A percentile compares a stretch with the other conserved stretches of the same genome.
phyloP scores from a whole-genome alignment of 2,888 invertebrate species.

The Ormyrus nitidulus region DNA sequence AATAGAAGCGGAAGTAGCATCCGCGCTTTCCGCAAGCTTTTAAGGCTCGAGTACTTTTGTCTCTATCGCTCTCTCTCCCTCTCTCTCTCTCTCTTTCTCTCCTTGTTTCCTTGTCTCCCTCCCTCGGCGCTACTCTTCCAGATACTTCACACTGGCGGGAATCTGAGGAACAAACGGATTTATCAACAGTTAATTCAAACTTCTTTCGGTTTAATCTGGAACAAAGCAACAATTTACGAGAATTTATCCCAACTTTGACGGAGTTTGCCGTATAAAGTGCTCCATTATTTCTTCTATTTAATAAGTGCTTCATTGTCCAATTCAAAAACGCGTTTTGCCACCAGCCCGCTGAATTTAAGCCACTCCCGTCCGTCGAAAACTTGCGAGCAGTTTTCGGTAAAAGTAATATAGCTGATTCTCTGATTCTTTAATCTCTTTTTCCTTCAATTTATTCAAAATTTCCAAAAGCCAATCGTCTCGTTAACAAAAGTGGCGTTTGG shows the following conservation, averaged over 20 bases:
- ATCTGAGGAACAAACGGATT: conserved; percentile 23
- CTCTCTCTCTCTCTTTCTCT: conserved; percentile 8
- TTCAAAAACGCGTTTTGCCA: not conserved
- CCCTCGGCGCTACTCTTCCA: conserved; percentile 2
- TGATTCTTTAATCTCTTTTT: not conserved
- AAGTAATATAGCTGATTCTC: too few species aligned
- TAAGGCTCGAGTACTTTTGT: conserved; percentile 36
- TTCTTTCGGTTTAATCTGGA: conserved; percentile 33
- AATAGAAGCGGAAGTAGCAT: conserved; percentile 33
- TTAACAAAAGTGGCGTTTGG: too few species aligned
- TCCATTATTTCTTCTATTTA: conserved; percentile 12
- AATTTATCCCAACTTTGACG: conserved; percentile 4
- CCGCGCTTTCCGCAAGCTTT: conserved; percentile 37
- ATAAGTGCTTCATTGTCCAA: conserved; percentile 8
- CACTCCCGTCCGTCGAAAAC: too few species aligned
- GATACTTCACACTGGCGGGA: conserved; percentile 14
- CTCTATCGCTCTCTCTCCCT: conserved; percentile 9
- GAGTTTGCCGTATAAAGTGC: not conserved
- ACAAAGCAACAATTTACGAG: conserved; percentile 31
- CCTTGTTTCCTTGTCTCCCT: not conserved
- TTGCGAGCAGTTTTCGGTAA: too few species aligned
- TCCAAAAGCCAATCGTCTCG: too few species aligned
- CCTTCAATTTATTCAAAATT: not conserved
- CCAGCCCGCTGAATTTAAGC: not conserved
- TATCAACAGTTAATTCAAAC: conserved; percentile 49